Percentiles rank a stretch among this genome's conserved stretches.
Conservation (phyloP, 2,113 vertebrate genomes). For the Mustela nigripes region DNA sequence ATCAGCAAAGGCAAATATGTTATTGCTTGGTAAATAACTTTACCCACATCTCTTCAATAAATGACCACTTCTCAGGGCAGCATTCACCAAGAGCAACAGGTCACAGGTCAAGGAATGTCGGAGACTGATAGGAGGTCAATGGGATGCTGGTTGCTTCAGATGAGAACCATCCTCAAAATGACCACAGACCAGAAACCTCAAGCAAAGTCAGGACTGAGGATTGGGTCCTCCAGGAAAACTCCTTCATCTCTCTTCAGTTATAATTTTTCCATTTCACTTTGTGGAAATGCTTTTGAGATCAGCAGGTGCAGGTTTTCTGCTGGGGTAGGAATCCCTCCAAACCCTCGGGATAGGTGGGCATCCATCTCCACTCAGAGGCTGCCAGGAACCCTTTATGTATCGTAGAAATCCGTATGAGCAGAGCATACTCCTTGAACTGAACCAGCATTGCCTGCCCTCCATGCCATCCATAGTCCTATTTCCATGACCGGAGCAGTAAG, state of each 20-base stretch:
- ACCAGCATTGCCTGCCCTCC: not conserved
- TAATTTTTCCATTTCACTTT: not conserved
- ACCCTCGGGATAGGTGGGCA: fast-evolving
- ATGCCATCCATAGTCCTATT: not conserved
- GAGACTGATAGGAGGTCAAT: not conserved
- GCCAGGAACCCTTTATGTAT: not conserved
- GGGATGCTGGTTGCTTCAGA: not conserved
- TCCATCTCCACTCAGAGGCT: not conserved
- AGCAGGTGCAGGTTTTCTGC: no score
- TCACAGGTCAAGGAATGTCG: not conserved
- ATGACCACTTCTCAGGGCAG: not conserved
- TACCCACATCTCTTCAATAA: not conserved
- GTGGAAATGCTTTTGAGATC: not conserved
- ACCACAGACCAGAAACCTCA: not conserved
- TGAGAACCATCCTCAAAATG: not conserved
- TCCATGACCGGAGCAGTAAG: no score
- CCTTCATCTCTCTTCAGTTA: not conserved
- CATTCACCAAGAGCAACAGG: not conserved
- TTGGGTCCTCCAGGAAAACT: not conserved
- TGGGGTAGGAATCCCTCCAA: not conserved
- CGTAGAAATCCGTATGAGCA: not conserved
- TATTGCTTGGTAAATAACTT: not conserved
- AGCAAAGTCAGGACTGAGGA: not conserved
- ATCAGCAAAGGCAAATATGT: not conserved
- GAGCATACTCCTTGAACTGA: not conserved